These are phyloP conservation scores for Acrobasis repandana DNA, from an alignment of 2,888 invertebrate genomes.

Conservation along the genomic window DNA sequence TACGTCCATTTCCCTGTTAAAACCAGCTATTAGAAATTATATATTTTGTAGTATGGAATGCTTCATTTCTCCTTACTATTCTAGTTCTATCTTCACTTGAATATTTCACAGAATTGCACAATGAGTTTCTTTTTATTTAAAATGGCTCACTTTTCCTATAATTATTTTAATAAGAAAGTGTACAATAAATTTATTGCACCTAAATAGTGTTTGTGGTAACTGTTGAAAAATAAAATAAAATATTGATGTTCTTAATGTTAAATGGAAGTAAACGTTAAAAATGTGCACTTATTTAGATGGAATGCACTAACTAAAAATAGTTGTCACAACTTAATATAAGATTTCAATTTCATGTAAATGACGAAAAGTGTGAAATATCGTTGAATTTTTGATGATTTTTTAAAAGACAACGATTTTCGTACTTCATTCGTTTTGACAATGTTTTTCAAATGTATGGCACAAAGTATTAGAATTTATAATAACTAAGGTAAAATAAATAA, in stretches of 20 bases:
- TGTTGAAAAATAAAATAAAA: constrained; percentile 46
- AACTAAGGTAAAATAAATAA: constrained; percentile 35
- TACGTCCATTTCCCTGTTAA: constrained; percentile 83
- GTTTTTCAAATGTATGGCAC: constrained; percentile 45
- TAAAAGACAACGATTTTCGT: constrained; percentile 47
- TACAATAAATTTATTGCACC: constrained; percentile 66
- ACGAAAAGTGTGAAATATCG: constrained; percentile 56
- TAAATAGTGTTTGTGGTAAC: constrained; percentile 62
- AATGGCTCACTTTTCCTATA: constrained; percentile 83
- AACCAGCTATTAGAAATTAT: constrained; percentile 77
- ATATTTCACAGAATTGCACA: constrained; percentile 80
- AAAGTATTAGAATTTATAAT: constrained; percentile 30
- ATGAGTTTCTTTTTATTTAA: constrained; percentile 75
- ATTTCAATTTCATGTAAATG: constrained; percentile 37
- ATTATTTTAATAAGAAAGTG: constrained; percentile 58
- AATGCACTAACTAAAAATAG: constrained; percentile 53
- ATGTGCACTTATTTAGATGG: constrained; percentile 63
- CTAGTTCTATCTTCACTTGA: constrained; percentile 77
- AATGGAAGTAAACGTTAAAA: constrained; percentile 48
- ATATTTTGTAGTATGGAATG: constrained; percentile 80
- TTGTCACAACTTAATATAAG: constrained; percentile 40
- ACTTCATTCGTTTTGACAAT: constrained; percentile 51
- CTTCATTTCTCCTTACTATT: constrained; percentile 79
- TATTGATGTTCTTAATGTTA: constrained; percentile 48
- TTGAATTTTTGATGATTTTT: constrained; percentile 32